These are phyloP conservation scores for Nannospalax galili DNA, from an alignment of 2,113 vertebrate species.

Conservation along the genomic window DNA sequence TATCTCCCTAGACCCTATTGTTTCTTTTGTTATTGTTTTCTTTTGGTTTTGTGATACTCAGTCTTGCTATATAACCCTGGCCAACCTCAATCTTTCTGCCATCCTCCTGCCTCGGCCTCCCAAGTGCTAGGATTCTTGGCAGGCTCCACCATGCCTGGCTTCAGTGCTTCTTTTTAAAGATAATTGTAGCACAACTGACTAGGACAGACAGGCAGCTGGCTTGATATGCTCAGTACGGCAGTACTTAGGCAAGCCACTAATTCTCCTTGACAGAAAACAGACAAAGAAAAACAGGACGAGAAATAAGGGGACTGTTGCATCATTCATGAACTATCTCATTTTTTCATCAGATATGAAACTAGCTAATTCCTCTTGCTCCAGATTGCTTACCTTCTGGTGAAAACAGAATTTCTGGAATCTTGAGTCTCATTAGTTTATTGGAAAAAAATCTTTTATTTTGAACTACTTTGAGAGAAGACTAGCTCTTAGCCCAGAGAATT, in stretches of 20 bases:
- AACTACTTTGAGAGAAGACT: neutral
- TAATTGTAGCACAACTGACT: neutral
- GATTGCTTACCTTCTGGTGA: neutral
- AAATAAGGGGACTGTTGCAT: neutral
- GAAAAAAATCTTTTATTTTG: neutral
- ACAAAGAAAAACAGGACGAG: neutral
- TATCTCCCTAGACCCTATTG: neutral
- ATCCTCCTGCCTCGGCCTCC: neutral
- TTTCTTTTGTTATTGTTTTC: neutral
- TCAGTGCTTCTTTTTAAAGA: constrained; percentile 21
- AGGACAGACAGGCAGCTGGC: neutral
- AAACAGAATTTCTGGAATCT: neutral
- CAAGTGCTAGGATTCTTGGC: no score
- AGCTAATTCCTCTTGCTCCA: neutral
- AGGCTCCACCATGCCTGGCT: neutral
- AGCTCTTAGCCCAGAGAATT: neutral
- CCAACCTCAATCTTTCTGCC: neutral
- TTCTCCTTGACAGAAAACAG: neutral
- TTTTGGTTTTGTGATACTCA: neutral
- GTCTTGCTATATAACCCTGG: neutral
- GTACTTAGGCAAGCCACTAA: neutral
- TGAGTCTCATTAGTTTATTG: neutral
- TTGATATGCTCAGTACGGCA: neutral
- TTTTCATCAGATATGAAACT: neutral
- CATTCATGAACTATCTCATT: neutral